Evolutionary conservation across 1,140 invertebrate genomes (phyloP), one percentile per base, ranked within the genome.

Genomic region (Theocolax elegans): DNA sequence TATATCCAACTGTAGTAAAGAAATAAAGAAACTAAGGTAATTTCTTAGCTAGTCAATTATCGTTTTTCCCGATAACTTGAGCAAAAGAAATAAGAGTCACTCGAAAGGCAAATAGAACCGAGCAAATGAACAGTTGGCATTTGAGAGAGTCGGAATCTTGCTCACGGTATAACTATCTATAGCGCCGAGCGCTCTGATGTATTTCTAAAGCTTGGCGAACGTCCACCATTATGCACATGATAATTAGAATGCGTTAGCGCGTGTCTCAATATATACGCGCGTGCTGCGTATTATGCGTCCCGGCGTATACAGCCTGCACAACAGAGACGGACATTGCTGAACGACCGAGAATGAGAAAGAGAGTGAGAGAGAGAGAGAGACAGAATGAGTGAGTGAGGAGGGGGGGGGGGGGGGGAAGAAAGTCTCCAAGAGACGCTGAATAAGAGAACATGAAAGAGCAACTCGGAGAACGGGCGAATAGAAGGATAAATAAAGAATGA

Each of bases 161-260:
- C 73, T 70, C 71, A 75, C 75, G 75, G 67, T 76, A 75, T 54
- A 80, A 73, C 80, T 82, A 85, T 84, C 80, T 83, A 83, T 80
- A 83, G 82, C 74, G 74, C 73, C 53, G 19, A 23, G 40, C 53
- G 56, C 74, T 77, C 78, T 78, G 81, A 81, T 83, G 79, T 85
- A 86, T 86, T 85, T 85, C 81, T 82, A 79, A 83, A 81, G 81
- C 80, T 86, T 86, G 84, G 83, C 84, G 75, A 79, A 60, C 62
- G 67, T 82, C 84, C 84, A 86, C 79, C 84, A 86, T 84, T 85
- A 85, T 85, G 79, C 83, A 83, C 81, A 85, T 85, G 83, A 85
- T 85, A 85, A 86, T 86, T 86, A 86, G 83, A 86, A 84, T 85
- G 81, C 81, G 83, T 86, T 85, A 81, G 83, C 83, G 81, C 83